Evolutionary conservation across 2,113 vertebrate genomes (phyloP).

Genomic region (cat (Felis catus)): F.catus_Fca126_mat1.0 CM031417.1:121251501-121252000

Average conservation of each 20-base stretch:
- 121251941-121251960: neutral
- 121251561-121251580: neutral
- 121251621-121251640: neutral
- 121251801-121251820: neutral
- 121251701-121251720: neutral
- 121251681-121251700: neutral
- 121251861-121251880: neutral
- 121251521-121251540: neutral
- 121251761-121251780: neutral
- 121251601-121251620: neutral
- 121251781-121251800: neutral
- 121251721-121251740: neutral
- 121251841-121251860: neutral
- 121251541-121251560: neutral
- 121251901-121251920: neutral
- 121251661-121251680: neutral
- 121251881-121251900: neutral
- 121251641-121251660: neutral
- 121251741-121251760: neutral
- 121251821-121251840: neutral
- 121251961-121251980: neutral
- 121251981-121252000: constrained; percentile 6
- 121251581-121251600: neutral
- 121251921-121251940: constrained; percentile 17
- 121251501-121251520: neutral